Percentiles rank a stretch among this genome's conserved stretches.
Evolutionary conservation across 2,113 vertebrate genomes (phyloP).

Genomic region (Eonycteris spelaea): DNA sequence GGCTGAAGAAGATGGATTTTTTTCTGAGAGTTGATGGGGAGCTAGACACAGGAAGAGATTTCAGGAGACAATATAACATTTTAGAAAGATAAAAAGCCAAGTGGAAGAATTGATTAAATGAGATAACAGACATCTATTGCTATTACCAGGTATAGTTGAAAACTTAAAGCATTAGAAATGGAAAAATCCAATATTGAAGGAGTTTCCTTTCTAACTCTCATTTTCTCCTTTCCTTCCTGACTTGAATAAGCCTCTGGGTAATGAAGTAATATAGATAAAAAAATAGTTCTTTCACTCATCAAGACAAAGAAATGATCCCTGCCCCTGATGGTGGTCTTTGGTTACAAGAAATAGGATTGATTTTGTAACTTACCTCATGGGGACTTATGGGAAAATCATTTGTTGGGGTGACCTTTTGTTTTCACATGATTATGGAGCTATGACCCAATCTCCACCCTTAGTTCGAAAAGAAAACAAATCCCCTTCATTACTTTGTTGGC

Average conservation of each 20-base stretch:
- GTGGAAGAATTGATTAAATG: neutral
- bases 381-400: constrained; percentile 26
- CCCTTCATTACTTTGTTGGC: constrained; percentile 9
- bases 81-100: neutral
- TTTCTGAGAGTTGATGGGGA: neutral
- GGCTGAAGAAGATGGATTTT: neutral
- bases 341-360: neutral
- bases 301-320: neutral
- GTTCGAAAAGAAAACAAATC: constrained; percentile 45
- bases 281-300: neutral
- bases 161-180: neutral
- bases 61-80: neutral
- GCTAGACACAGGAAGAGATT: neutral
- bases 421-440: constrained; percentile 4
- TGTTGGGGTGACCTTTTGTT: constrained; percentile 5
- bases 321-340: neutral
- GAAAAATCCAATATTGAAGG: neutral
- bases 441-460: constrained; percentile 17
- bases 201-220: neutral
- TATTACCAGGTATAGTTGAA: neutral
- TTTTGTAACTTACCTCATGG: neutral
- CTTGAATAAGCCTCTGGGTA: neutral
- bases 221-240: neutral
- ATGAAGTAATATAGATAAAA: neutral
- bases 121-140: neutral